These are phyloP conservation scores for Synergus umbraculus DNA, from an alignment of 2,888 invertebrate genomes.

Conservation along the genomic window DNA sequence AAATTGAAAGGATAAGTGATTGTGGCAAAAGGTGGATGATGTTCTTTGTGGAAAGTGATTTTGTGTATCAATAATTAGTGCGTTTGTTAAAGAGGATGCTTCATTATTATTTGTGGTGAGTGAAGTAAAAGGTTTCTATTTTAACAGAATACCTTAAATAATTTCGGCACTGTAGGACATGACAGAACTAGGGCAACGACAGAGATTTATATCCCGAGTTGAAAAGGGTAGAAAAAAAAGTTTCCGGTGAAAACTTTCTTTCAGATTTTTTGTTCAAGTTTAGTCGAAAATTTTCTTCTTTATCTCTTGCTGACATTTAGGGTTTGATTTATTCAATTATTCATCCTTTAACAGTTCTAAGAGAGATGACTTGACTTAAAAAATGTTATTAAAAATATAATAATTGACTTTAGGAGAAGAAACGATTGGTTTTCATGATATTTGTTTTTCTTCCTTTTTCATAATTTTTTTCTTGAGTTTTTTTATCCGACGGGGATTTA, in stretches of 20 bases:
- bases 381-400: background rate
- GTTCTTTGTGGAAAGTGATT: constrained; percentile 19
- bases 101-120: constrained; percentile 15
- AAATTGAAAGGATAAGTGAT: background rate
- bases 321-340: background rate
- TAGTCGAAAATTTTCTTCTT: background rate
- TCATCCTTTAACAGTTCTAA: background rate
- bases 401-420: background rate
- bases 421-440: too few species aligned
- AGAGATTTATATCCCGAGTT: constrained; percentile 26
- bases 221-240: constrained; percentile 28
- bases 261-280: constrained; percentile 13
- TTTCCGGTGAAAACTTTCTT: constrained; percentile 26
- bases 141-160: constrained; percentile 38
- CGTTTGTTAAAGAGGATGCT: background rate
- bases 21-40: background rate
- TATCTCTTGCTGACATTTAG: background rate
- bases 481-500: background rate
- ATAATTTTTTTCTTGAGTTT: background rate
- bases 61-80: constrained; percentile 9
- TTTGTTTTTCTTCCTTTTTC: too few species aligned
- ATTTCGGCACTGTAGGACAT: constrained; percentile 37
- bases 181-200: constrained; percentile 26
- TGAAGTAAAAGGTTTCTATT: constrained; percentile 1
- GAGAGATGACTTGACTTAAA: background rate